These are phyloP conservation scores for Agrilus mali DNA, from an alignment of 2,888 invertebrate species.

Conservation along the genomic window DNA sequence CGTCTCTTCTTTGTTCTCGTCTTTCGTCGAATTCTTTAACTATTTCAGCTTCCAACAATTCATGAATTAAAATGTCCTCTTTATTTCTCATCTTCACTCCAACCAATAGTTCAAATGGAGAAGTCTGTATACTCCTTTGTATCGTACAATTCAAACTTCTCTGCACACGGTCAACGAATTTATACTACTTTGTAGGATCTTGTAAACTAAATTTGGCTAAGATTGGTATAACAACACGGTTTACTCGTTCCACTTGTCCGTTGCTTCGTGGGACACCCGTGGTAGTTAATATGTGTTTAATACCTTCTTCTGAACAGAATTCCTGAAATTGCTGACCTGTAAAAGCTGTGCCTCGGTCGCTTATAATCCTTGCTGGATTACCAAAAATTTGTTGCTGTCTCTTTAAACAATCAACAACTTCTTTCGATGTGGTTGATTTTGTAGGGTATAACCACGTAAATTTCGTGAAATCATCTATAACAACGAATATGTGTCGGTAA, in stretches of 20 bases:
- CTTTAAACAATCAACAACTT: slow-evolving; percentile 14
- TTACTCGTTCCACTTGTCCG: slow-evolving; percentile 11
- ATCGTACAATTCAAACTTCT: slow-evolving; percentile 7
- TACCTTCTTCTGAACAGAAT: no score
- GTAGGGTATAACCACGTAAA: no score
- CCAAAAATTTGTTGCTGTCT: slow-evolving; percentile 12
- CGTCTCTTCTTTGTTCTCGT: no score
- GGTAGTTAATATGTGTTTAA: neutral
- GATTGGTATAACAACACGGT: slow-evolving; percentile 11
- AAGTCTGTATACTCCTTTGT: slow-evolving; percentile 7
- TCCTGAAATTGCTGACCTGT: slow-evolving; percentile 6
- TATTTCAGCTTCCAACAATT: slow-evolving; percentile 8
- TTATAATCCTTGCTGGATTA: slow-evolving; percentile 13
- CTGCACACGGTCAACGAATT: slow-evolving; percentile 6
- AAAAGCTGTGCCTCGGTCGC: slow-evolving; percentile 14
- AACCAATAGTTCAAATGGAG: slow-evolving; percentile 11
- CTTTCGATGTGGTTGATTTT: slow-evolving; percentile 14
- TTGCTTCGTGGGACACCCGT: neutral
- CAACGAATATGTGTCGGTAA: no score
- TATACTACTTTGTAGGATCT: slow-evolving; percentile 9
- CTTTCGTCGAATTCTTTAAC: no score
- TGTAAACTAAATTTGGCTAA: slow-evolving; percentile 9
- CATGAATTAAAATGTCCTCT: slow-evolving; percentile 6
- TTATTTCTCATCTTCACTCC: slow-evolving; percentile 4
- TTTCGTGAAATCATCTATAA: no score